Evolutionary conservation across 1,140 invertebrate genomes (phyloP).

Genomic region (Macrobrachium rosenbergii): DNA sequence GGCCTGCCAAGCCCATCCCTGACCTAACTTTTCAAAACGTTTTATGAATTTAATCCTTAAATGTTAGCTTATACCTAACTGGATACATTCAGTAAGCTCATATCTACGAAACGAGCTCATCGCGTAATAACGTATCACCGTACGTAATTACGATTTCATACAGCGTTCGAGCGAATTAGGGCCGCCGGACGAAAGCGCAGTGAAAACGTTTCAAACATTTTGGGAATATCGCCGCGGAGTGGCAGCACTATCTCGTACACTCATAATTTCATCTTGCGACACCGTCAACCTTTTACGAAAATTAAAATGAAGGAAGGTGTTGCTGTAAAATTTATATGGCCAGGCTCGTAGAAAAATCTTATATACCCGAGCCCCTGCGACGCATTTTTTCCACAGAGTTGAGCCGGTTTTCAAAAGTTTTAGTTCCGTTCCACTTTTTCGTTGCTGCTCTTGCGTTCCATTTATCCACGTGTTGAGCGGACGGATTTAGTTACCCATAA

Average conservation of each 20-base stretch:
- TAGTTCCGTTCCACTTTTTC: neutral
- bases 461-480: too few species aligned
- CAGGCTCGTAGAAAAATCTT: slow-evolving; percentile 22
- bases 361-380: neutral
- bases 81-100: too few species aligned
- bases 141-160: neutral
- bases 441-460: neutral
- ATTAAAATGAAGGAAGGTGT: slow-evolving; percentile 64
- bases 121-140: neutral
- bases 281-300: slow-evolving; percentile 62
- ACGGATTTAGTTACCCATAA: too few species aligned
- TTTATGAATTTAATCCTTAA: neutral
- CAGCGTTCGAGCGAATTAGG: neutral
- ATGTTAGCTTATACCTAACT: too few species aligned
- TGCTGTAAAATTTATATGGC: slow-evolving; percentile 63
- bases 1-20: neutral
- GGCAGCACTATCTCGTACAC: slow-evolving; percentile 34
- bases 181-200: neutral
- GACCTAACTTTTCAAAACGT: neutral
- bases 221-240: neutral
- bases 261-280: slow-evolving; percentile 63
- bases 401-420: neutral
- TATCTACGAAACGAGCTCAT: too few species aligned
- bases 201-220: neutral
- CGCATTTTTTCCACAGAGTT: neutral